Evolutionary conservation across 2,888 invertebrate genomes (phyloP), one percentile per base, ranked within the genome.

Genomic region (Diplazon laetatorius): DNA sequence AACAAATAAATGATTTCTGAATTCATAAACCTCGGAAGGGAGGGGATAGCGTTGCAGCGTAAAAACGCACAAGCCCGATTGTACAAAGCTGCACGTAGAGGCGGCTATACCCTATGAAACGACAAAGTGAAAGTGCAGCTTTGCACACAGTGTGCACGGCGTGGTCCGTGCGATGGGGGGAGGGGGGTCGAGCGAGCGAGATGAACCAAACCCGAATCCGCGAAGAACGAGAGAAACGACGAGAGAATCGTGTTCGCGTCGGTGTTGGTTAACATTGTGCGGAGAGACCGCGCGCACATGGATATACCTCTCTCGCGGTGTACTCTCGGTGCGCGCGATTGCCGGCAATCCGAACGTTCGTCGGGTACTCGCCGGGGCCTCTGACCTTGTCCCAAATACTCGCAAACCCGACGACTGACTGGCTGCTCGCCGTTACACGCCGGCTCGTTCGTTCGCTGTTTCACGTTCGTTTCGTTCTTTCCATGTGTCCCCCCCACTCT

Each of bases 381-480:
- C 90, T 91, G 91, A 91, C 91, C 91, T 91, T 91, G 91, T 91
- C 91, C 91, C 90, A 90, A 91, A 91, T 91, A 90, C 89, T 89
- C n/a, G n/a, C n/a, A 85, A 78, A 76, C 80, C 81, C 86, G 81
- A 85, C 87, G 39, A 63, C 63, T 85, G 85, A 86, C 87, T 87
- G 84, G 85, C 85, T 85, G 80, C 82, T 80, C n/a, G n/a, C n/a
- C n/a, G n/a, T n/a, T n/a, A n/a, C n/a, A 85, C 81, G 82, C 76
- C 78, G 84, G 79, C 82, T 84, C 82, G 76, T 76, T 82, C 80
- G 84, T 82, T 81, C 82, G 82, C 82, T 80, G 82, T 80, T 82
- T 86, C 81, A 81, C 82, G 72, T 76, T 78, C 68, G 48, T 76
- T 81, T 60, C 69, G 59, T 48, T 46, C 44, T 52, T 59, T 71